Evolutionary conservation across 2,797 vertebrate genomes (phyloP).

Genomic region (Acipenser transmontanus): DNA sequence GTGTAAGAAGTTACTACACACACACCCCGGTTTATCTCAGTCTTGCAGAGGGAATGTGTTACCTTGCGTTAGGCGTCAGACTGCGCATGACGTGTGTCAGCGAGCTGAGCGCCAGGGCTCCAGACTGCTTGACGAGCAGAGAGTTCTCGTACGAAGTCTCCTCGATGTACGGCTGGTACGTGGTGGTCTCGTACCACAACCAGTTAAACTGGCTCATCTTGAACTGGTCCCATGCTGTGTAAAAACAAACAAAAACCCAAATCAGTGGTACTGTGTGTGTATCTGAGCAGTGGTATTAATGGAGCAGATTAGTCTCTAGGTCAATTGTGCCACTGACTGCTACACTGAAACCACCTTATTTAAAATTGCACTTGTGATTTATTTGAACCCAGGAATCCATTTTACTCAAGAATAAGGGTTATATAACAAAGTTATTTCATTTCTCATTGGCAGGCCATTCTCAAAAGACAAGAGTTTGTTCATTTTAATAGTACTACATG

Average conservation of each 20-base stretch:
- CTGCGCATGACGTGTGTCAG: slow-evolving; percentile 85
- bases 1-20: neutral
- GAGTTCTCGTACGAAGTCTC: slow-evolving; percentile 97
- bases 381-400: too few relatives aligned
- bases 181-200: slow-evolving; percentile 97
- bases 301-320: neutral
- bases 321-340: neutral
- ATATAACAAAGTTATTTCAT: too few relatives aligned
- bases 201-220: slow-evolving; percentile 93
- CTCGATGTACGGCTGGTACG: slow-evolving; percentile 80
- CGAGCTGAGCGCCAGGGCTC: slow-evolving; percentile 84
- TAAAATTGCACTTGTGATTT: too few relatives aligned
- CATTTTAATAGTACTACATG: too few relatives aligned
- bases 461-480: too few relatives aligned
- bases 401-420: too few relatives aligned
- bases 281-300: neutral
- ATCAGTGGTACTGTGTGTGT: neutral
- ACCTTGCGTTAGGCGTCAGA: slow-evolving; percentile 92
- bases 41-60: slow-evolving; percentile 14
- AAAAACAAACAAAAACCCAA: neutral
- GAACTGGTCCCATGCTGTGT: slow-evolving; percentile 92
- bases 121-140: slow-evolving; percentile 84
- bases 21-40: neutral
- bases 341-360: too few relatives aligned
- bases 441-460: too few relatives aligned